Conservation (phyloP, 1,140 invertebrate genomes). For the Cotesia chilonis region DNA sequence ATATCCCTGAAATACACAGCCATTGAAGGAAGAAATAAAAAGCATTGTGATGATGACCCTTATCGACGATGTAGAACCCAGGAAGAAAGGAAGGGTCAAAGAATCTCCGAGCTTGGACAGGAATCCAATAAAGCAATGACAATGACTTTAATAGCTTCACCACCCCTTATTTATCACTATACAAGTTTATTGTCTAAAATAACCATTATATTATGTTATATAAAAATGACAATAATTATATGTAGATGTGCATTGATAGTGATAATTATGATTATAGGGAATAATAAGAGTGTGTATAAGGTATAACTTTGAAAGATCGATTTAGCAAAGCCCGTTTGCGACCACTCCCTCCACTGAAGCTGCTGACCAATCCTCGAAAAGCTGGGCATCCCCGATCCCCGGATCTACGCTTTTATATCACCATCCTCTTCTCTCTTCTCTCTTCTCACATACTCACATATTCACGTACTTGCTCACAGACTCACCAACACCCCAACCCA, state of each 20-base stretch:
- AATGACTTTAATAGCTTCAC: slow-evolving; percentile 19
- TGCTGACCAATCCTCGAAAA: slow-evolving; percentile 59
- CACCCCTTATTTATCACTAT: background rate
- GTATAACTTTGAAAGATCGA: slow-evolving; percentile 54
- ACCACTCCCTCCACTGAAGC: slow-evolving; percentile 60
- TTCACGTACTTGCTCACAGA: slow-evolving; percentile 33
- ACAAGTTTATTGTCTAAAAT: background rate
- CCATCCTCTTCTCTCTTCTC: slow-evolving; percentile 47
- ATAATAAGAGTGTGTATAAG: background rate
- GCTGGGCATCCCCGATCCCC: slow-evolving; percentile 57
- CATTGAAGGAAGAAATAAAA: background rate
- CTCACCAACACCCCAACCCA: background rate
- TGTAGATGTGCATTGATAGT: too few species aligned
- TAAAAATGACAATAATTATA: too few species aligned
- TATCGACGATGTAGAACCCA: slow-evolving; percentile 49
- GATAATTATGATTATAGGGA: too few species aligned
- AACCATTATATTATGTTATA: background rate
- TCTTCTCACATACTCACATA: slow-evolving; percentile 42
- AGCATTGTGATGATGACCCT: slow-evolving; percentile 59
- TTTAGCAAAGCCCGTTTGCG: slow-evolving; percentile 52
- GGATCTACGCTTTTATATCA: slow-evolving; percentile 42
- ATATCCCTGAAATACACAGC: too few species aligned
- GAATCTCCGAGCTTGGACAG: slow-evolving; percentile 43
- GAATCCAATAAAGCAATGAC: slow-evolving; percentile 59
- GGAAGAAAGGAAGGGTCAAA: slow-evolving; percentile 41